Base-by-base conservation (phyloP, 2,113 vertebrate species). In the Heterotilapia buettikoferi region DNA sequence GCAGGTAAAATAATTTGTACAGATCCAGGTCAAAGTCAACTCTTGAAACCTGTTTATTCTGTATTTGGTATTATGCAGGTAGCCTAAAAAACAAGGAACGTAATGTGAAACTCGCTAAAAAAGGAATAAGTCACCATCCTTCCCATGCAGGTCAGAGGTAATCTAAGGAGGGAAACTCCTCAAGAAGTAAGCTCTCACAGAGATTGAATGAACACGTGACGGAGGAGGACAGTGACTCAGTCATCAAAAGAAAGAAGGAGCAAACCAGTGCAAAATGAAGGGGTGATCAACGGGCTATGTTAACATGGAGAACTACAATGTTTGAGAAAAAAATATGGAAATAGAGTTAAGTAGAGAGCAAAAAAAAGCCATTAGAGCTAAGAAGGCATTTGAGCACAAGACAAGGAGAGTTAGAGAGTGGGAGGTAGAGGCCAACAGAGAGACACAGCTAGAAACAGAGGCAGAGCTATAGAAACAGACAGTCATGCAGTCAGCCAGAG, bases 201-300 rank as follows among this genome's bases (percentile, higher is more conserved):
- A 85, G 91, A 93, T 95, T 91, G 81, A 85, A 89, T 95, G 90
- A 90, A 89, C 78, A 61, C 21, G 66, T 83, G 56, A 86, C 78
- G 14, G 52, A 56, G 81, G 19, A 33, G 52, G 79, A 85, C 84
- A 82, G 80, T 71, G 80, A 89, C 78, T 88, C 54, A 88, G 82
- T 83, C 87, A 82, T 79, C 26, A 26, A 68, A 82, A 73, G 47
- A 91, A 2, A 18, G 68, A 66, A 66, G 85, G 6, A 52, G 78
- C 3, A 38, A 68, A 86, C 57, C 80, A 81, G 83, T 79, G 68
- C 31, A 53, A 29, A 33, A 19, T 80, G 50, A 81, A 63, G 9
- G 18, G 6, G 21, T 71, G 52, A 87, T 86, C 38, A 68, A 85
- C 3, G 43, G 63, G 45, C 6, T 21, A 85, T 76, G 43, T 16